phyloP scores from a whole-genome alignment of 2,113 vertebrate species.

The Melanerpes formicivorus region DNA sequence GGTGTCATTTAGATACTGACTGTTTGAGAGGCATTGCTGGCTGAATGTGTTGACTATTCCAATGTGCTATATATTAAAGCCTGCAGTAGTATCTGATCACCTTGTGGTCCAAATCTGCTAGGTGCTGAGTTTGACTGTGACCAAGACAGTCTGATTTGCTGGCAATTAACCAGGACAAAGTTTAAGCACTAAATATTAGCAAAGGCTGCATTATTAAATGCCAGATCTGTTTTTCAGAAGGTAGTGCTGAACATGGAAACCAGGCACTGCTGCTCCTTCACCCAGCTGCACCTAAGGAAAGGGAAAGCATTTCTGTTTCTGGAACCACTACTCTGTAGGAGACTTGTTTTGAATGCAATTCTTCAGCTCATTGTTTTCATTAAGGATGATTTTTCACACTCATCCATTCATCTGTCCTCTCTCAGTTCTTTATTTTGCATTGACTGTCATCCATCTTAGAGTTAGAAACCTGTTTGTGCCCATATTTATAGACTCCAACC shows the following conservation, averaged over 20 bases:
- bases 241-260: neutral
- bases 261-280: neutral
- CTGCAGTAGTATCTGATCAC: neutral
- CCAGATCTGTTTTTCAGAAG: neutral
- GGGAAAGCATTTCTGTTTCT: neutral
- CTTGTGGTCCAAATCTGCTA: neutral
- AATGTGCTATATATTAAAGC: neutral
- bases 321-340: neutral
- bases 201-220: neutral
- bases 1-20: neutral
- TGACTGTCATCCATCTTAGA: constrained; percentile 8
- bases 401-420: neutral
- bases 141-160: neutral
- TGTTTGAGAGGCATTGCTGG: neutral
- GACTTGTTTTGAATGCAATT: neutral
- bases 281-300: neutral
- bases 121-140: neutral
- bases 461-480: constrained; percentile 8
- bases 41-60: neutral
- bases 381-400: neutral
- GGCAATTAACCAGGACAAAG: neutral
- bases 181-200: neutral
- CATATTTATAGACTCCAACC: constrained; percentile 49
- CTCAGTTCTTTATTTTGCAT: constrained; percentile 14
- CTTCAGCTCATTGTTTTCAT: neutral